Percentiles rank a stretch among this genome's conserved stretches.
Evolutionary conservation across 2,113 vertebrate species (phyloP).

Genomic region (Psilopogon haemacephalus): DNA sequence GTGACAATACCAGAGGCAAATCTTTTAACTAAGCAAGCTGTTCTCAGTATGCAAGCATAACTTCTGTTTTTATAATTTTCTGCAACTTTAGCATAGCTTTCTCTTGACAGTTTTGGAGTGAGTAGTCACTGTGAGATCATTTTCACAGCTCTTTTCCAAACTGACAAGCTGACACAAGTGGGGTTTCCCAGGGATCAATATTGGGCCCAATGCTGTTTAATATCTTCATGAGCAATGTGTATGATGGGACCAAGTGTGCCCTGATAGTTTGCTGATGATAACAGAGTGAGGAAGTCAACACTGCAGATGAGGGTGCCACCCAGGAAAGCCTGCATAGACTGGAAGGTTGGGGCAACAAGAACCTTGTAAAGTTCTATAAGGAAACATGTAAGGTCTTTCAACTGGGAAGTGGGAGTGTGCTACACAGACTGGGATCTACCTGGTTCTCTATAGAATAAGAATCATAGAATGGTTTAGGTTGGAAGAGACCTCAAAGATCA

Average conservation of each 20-base stretch:
- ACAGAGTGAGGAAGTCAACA: background rate
- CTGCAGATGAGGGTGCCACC: background rate
- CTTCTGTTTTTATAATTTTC: background rate
- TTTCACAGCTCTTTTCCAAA: background rate
- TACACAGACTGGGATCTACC: background rate
- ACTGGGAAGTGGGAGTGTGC: background rate
- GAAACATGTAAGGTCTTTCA: background rate
- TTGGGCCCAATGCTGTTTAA: background rate
- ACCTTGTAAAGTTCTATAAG: background rate
- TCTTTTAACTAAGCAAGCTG: background rate
- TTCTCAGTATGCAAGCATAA: background rate
- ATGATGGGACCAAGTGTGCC: background rate
- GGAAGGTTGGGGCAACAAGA: background rate
- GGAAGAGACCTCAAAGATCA: too few relatives aligned
- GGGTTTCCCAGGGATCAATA: background rate
- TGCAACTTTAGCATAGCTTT: background rate
- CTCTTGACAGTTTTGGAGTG: background rate
- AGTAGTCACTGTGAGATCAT: background rate
- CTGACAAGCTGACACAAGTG: background rate
- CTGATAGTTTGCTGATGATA: background rate
- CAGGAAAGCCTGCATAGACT: background rate
- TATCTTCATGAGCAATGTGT: background rate
- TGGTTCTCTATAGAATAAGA: background rate
- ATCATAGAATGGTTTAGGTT: too few relatives aligned
- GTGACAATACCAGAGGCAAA: background rate